Evolutionary conservation across 2,888 invertebrate species (phyloP).

Genomic region (Agriopis aurantiaria): DNA sequence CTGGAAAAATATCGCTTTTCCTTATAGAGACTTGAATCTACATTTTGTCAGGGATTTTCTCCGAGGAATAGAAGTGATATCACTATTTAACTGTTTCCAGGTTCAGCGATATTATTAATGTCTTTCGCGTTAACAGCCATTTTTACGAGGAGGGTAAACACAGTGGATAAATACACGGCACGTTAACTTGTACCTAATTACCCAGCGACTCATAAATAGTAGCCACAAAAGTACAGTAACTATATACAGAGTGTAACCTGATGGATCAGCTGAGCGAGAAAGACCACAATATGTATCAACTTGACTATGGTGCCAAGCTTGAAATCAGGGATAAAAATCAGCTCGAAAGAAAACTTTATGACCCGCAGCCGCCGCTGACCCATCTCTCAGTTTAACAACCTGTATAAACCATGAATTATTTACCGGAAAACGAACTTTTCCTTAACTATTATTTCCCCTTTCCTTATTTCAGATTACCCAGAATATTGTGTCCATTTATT

Average conservation of each 20-base stretch:
- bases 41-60: conserved; percentile 4
- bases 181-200: conserved; percentile 2
- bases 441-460: conserved; percentile 5
- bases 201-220: not conserved
- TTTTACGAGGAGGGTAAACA: conserved; percentile 14
- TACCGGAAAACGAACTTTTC: not conserved
- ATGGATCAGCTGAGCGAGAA: no score
- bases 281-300: no score
- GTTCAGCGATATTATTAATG: conserved; percentile 21
- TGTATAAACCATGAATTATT: not conserved
- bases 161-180: conserved; percentile 8
- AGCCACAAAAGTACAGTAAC: not conserved
- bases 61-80: not conserved
- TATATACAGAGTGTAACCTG: not conserved
- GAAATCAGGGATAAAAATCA: no score
- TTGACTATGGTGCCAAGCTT: no score
- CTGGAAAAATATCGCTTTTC: conserved; percentile 14
- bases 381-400: no score
- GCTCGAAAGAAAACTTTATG: no score
- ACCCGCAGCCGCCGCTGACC: no score
- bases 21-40: not conserved
- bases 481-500: not conserved
- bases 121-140: conserved; percentile 18
- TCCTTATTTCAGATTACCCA: conserved; percentile 6
- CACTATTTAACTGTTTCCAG: conserved; percentile 17